Conservation (phyloP, 2,113 vertebrate species). For the Tinamus guttatus region DNA sequence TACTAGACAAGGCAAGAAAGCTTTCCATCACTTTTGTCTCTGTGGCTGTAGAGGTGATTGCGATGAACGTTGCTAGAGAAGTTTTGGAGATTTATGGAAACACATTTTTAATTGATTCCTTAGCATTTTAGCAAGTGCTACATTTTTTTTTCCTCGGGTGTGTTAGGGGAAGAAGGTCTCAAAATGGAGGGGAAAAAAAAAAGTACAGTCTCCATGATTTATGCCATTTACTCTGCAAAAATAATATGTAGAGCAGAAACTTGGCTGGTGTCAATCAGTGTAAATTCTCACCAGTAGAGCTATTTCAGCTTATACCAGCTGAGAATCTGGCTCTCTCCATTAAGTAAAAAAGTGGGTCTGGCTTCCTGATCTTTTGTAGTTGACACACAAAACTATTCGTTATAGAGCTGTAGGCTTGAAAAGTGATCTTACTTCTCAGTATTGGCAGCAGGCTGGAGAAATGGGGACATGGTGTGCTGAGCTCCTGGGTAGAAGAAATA, state of each 20-base stretch:
- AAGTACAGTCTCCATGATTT: constrained; percentile 47
- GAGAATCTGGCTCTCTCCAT: constrained; percentile 35
- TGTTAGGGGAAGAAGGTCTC: background rate
- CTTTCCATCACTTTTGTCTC: background rate
- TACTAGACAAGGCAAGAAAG: background rate
- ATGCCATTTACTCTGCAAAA: constrained; percentile 48
- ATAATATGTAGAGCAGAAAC: constrained; percentile 55
- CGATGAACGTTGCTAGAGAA: background rate
- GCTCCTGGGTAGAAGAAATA: constrained; percentile 58
- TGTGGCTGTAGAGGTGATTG: background rate
- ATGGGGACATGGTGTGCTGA: constrained; percentile 64
- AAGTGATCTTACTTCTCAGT: constrained; percentile 47
- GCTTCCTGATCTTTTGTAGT: constrained; percentile 59
- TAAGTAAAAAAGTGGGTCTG: constrained; percentile 34
- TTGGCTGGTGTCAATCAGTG: constrained; percentile 64
- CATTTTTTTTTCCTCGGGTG: background rate
- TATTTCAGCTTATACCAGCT: constrained; percentile 47
- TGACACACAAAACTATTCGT: constrained; percentile 26
- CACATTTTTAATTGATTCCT: constrained; percentile 15
- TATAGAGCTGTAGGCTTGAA: constrained; percentile 49
- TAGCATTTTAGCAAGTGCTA: constrained; percentile 30
- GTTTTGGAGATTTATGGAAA: constrained; percentile 15
- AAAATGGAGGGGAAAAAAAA: constrained; percentile 14
- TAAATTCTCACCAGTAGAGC: constrained; percentile 44
- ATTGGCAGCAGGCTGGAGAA: constrained; percentile 53